These are phyloP conservation scores for Bombus polaris DNA, from an alignment of 1,140 invertebrate species.

Conservation along the genomic window DNA sequence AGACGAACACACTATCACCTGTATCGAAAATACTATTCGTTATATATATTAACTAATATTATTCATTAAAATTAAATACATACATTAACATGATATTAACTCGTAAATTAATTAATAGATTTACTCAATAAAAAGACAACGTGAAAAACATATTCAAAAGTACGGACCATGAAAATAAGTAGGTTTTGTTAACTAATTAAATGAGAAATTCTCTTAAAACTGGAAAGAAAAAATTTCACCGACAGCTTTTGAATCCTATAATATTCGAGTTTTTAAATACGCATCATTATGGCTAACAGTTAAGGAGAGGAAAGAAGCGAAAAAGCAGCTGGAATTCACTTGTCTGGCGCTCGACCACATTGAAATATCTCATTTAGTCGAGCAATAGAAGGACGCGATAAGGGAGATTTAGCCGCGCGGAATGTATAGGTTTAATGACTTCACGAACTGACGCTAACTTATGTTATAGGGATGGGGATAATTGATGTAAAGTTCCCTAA, in stretches of 20 bases:
- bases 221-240: neutral
- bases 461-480: conserved; percentile 7
- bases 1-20: no score
- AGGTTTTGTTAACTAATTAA: neutral
- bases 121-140: neutral
- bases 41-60: no score
- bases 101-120: neutral
- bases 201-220: neutral
- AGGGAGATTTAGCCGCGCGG: conserved; percentile 6
- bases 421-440: conserved; percentile 29
- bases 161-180: no score
- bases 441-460: neutral
- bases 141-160: neutral
- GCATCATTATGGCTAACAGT: neutral
- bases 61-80: no score
- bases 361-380: conserved; percentile 28
- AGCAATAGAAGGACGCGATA: conserved; percentile 23
- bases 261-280: neutral
- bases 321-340: conserved; percentile 10
- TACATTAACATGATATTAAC: no score
- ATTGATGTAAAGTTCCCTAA: conserved; percentile 3
- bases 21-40: no score
- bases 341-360: neutral
- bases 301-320: neutral
- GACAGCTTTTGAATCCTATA: neutral